Evolutionary conservation across 2,888 invertebrate genomes (phyloP), one percentile per base, ranked within the genome.

Genomic region (Pristionchus entomophagus): DNA sequence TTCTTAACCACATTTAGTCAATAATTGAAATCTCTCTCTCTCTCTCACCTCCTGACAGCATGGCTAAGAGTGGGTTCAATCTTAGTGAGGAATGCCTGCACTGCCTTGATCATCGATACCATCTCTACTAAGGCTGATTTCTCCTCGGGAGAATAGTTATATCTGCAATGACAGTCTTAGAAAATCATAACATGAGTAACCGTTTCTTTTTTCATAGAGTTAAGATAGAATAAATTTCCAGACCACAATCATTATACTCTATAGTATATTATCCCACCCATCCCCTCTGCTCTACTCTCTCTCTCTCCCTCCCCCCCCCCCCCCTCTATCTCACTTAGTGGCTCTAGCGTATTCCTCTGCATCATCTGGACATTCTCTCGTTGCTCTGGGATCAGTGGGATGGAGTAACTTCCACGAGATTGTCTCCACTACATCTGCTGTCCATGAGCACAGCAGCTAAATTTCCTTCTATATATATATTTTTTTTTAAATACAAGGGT

Each of bases 331-430:
- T 35, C 26, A 89, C 89, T 86, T 87, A 2, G 93, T 94, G 90
- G 96, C 97, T 94, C 98, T 95, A 95, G 99, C 99, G 93, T 99
- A 99, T 94, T 98, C 98, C 94, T 99, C 99, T 3, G 99, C 98
- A 94, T 97, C 97, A 14, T 96, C 96, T 0, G 92, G 92, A 92
- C 99, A 99, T 90, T 97, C 96, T 88, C 97, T 96, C 94, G 98
- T 99, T 94, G 96, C 96, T 94, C 97, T 97, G 94, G 97, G 97
- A 95, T 99, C 98, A 0, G 98, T 99, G 0, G 99, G 99, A 94
- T 99, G 98, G 90, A 99, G 95, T 86, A 99, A 95, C 94, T 99
- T 99, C 98, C 99, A 99, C 0, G 98, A 91, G 51, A 93, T 90
- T 26, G 92, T 91, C 84, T 93, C 93, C 0, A 98, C 97, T 0